Base-by-base conservation (phyloP, 2,888 invertebrate species). In the Erebia epiphron region DNA sequence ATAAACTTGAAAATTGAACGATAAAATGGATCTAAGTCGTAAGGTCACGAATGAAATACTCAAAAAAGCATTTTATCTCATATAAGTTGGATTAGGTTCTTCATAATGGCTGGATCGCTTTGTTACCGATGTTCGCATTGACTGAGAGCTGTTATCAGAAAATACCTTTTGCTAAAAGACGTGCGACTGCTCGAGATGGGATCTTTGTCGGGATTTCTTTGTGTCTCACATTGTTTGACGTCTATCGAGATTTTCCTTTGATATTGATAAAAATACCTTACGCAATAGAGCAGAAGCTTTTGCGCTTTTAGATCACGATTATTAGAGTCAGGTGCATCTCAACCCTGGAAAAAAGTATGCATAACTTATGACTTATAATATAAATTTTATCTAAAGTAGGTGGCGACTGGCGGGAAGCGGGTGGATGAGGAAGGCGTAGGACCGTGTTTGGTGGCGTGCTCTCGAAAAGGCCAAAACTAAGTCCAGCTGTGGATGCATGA, bases 31-130 rank as follows among this genome's bases (percentile, higher is more conserved):
- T 11, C 50, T 64, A 35, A 68, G 54, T n/a, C 56, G 66, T 70
- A 68, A 74, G 69, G 66, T 67, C 68, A 68, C 52, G 57, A 72
- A 70, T 70, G 71, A 73, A 73, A 76, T 72, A 71, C 69, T 75
- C 70, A 76, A 82, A 83, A 84, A 79, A 83, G 76, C 81, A 80
- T 85, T 83, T 82, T 83, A 79, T 86, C 87, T 86, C 84, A 83
- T 87, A 86, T 84, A 85, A 85, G 83, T 80, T 75, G 81, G 82
- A 87, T 86, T 87, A 87, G 82, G 84, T 87, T 85, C 83, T 84
- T 89, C 84, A 90, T 89, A 90, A 89, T 88, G 85, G 86, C 71
- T 68, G 77, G 80, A 80, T 79, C 80, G 86, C 85, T 87, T 90
- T 90, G 89, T 90, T 79, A 81, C 77, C 79, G 82, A 80, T 76